Evolutionary conservation across 2,888 invertebrate species (phyloP), one percentile per base, ranked within the genome.

Genomic region (Alviniconcha strummeri): DNA sequence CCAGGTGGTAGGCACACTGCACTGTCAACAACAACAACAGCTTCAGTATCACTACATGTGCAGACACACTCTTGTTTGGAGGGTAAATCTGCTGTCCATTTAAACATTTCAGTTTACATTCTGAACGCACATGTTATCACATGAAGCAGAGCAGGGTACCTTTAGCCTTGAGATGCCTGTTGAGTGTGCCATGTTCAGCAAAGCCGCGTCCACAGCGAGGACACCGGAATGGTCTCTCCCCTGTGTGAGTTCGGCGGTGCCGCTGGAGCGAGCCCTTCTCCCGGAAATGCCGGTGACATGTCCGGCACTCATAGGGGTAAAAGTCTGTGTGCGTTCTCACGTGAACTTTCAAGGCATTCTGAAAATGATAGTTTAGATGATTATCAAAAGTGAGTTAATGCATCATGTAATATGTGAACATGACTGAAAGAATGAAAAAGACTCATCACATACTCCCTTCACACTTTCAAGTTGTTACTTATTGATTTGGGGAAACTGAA

Each of bases 291-390:
- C 90, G 87, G 57, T 88, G 89, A 85, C 93, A 93, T 52, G 85
- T 87, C 19, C 86, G 87, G 84, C 93, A 93, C 75, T 89, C 89
- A 82, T 91, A 93, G 4, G 92, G 93, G 80, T 91, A 84, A 17
- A 90, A 86, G 71, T 88, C 86, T 4, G 90, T 90, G 85, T 93
- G 93, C 5, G 92, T 93, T 13, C 93, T 86, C 76, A 91, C 84
- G 85, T 93, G 93, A 17, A 93, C 93, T 84, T 92, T 93, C 84
- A 90, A 89, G 13, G 92, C 91, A 89, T 92, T 92, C 93, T 93
- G 88, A 56, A 87, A 83, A 15, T 64, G 64, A 13, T 13, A 64
- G 4, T 64, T 13, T 64, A 64, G 11, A 64, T 13, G 15, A 1
- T 64, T 64, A 64, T 64, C 64, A 64, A 64, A 36, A 36, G 36